Conservation (phyloP, 2,797 vertebrate genomes). For the Lophius americanus region DNA sequence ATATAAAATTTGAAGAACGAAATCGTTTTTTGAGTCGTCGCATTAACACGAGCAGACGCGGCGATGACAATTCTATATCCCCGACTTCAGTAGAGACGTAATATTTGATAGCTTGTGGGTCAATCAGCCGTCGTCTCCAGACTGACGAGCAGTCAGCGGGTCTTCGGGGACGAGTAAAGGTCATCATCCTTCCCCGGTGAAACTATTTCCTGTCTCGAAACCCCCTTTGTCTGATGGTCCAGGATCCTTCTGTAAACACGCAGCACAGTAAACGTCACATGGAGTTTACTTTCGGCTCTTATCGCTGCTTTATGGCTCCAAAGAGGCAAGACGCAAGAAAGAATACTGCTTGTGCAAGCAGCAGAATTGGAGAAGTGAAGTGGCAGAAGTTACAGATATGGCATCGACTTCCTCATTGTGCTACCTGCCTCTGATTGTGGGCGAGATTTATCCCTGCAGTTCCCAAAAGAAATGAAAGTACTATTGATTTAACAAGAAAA, state of each 20-base stretch:
- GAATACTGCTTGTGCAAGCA: slow-evolving; percentile 62
- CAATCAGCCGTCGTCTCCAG: slow-evolving; percentile 1
- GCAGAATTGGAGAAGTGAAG: slow-evolving; percentile 74
- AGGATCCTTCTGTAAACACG: slow-evolving; percentile 67
- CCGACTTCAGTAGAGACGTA: no score
- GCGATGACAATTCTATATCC: no score
- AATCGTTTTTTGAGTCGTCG: no score
- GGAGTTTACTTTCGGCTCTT: slow-evolving; percentile 63
- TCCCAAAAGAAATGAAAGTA: slow-evolving; percentile 20
- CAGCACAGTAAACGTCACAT: slow-evolving; percentile 65
- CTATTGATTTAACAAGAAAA: slow-evolving; percentile 2
- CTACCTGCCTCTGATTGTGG: slow-evolving; percentile 38
- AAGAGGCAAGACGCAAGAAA: slow-evolving; percentile 65
- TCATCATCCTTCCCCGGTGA: slow-evolving; percentile 87
- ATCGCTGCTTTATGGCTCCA: slow-evolving; percentile 72
- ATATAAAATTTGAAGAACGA: no score
- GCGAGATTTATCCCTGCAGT: slow-evolving; percentile 18
- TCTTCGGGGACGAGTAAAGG: slow-evolving; percentile 86
- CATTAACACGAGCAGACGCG: no score
- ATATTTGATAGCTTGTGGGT: background rate
- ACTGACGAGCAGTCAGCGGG: slow-evolving; percentile 67
- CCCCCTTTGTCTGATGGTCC: slow-evolving; percentile 54
- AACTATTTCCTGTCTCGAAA: slow-evolving; percentile 48
- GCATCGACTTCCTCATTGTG: slow-evolving; percentile 73
- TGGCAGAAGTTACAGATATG: slow-evolving; percentile 57